Evolutionary conservation across 2,797 vertebrate species (phyloP), one percentile per base, ranked within the genome.

Genomic region (Coregonus ussuriensis): DNA sequence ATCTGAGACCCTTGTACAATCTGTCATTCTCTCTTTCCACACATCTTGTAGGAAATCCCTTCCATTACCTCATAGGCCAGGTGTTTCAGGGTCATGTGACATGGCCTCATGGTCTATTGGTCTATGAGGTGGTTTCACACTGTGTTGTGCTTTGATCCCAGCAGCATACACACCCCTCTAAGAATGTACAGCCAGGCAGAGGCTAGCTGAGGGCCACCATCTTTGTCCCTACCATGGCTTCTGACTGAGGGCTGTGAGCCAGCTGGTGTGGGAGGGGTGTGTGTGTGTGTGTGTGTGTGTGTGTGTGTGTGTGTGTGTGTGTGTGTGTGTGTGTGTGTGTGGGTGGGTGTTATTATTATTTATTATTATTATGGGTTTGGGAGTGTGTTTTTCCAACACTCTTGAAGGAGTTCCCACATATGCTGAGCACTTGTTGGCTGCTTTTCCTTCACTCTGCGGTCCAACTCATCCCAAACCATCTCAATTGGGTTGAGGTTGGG

Each of bases 161-260:
- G 16, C 21, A 21, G 59, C 86, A 9, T 86, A 91, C 62, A 87
- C 87, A n/a, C 87, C 91, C 80, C 72, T 87, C 84, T 79, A 80
- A 91, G 86, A 78, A 93, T 84, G 85, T 92, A 85, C 82, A 86
- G 79, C 85, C 85, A 21, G 56, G 59, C 59, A 25, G 21, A 92
- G n/a, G 41, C 9, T 47, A 47, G 41, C 0, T 37, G 72, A 80
- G 75, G 84, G 91, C 90, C 0, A 87, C 88, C 81, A 86, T 31
- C 0, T 77, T 79, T 91, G 91, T 88, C 35, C 33, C 31, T 21
- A 21, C 72, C 4, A 25, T 81, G 85, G 89, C 51, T 75, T 74
- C 35, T 83, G 89, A 75, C 63, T 90, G 79, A 90, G 63, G 37
- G 89, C 91, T 76, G 89, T 76, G 75, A 87, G 81, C 82, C 78